These are phyloP conservation scores for Nineta flava DNA, from an alignment of 2,888 invertebrate species.

Conservation along the genomic window DNA sequence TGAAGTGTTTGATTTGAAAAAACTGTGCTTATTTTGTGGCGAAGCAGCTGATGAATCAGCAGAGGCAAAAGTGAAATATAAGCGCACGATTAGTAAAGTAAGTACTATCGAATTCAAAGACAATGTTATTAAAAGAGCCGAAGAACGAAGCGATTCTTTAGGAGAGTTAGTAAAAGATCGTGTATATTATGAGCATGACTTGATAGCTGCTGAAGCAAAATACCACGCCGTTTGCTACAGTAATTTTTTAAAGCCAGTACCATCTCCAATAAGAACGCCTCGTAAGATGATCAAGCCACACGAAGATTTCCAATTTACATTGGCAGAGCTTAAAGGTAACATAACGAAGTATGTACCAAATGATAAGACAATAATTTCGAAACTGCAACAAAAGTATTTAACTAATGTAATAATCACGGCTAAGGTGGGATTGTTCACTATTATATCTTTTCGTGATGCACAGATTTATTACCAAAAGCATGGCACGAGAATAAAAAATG, in stretches of 20 bases:
- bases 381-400: too few species aligned
- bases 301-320: not conserved
- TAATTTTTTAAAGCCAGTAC: not conserved
- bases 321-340: not conserved
- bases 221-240: too few species aligned
- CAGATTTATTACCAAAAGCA: too few species aligned
- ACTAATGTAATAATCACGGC: too few species aligned
- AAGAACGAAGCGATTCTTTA: not conserved
- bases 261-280: not conserved
- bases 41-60: not conserved
- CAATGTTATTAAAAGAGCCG: not conserved
- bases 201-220: too few species aligned
- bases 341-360: not conserved
- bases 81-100: too few species aligned
- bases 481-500: too few species aligned
- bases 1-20: conserved; percentile 17
- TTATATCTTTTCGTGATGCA: not conserved
- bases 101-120: not conserved
- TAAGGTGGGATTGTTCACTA: not conserved
- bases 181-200: too few species aligned
- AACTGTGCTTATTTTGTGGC: conserved; percentile 5
- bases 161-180: not conserved
- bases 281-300: not conserved
- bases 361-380: too few species aligned
- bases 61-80: not conserved